phyloP scores from a whole-genome alignment of 2,113 vertebrate species.

The Psettodes erumei region DNA sequence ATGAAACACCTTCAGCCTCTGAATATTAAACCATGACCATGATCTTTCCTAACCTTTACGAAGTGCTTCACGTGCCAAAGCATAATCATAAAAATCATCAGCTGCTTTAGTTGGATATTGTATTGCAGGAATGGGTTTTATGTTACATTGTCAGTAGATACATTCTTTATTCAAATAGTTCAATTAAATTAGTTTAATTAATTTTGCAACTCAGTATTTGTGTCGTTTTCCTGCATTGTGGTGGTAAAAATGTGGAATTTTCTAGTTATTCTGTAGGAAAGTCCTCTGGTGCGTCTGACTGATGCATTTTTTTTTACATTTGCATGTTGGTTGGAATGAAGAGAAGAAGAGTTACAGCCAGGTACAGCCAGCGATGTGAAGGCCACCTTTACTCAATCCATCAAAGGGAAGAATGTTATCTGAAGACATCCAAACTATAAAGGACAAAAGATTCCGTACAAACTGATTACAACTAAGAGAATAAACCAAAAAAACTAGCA shows the following conservation, averaged over 20 bases:
- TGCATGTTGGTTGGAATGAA: not conserved
- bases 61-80: not conserved
- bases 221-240: not conserved
- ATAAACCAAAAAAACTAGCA: not conserved
- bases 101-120: not conserved
- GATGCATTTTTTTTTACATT: not conserved
- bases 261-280: too few species aligned
- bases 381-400: not conserved
- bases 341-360: not conserved
- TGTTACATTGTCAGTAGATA: not conserved
- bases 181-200: too few species aligned
- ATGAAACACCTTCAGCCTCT: not conserved
- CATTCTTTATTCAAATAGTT: not conserved
- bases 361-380: not conserved
- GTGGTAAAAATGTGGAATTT: too few species aligned
- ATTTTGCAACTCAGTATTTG: not conserved
- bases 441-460: not conserved
- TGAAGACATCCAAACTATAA: not conserved
- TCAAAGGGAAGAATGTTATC: not conserved
- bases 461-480: not conserved
- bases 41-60: not conserved
- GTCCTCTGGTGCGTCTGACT: not conserved
- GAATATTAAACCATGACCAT: not conserved
- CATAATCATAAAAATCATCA: not conserved
- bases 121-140: not conserved